Conservation (phyloP, 2,113 vertebrate genomes). For the Poeciliopsis retropinna region DNA sequence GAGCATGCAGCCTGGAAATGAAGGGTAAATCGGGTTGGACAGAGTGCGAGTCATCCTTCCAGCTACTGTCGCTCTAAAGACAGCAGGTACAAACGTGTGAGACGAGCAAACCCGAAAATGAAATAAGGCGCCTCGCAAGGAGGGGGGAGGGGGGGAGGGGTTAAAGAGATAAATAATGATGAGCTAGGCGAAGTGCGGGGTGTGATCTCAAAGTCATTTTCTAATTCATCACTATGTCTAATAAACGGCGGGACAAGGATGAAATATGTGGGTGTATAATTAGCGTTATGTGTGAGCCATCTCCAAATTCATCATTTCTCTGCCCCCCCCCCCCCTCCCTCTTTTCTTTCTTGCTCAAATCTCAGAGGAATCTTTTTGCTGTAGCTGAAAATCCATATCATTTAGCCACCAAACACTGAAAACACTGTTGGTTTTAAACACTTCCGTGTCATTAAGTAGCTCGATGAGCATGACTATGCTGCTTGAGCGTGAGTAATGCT, state of each 20-base stretch:
- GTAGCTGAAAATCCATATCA: conserved; percentile 58
- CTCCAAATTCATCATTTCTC: conserved; percentile 49
- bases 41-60: neutral
- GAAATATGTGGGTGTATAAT: conserved; percentile 61
- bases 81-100: conserved; percentile 48
- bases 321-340: neutral
- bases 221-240: conserved; percentile 59
- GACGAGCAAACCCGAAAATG: conserved; percentile 28
- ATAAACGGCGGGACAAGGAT: conserved; percentile 48
- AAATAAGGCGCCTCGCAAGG: conserved; percentile 24
- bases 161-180: conserved; percentile 52
- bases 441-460: conserved; percentile 71
- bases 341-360: neutral
- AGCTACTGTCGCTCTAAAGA: conserved; percentile 10
- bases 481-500: conserved; percentile 60
- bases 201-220: conserved; percentile 48
- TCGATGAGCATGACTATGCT: conserved; percentile 57
- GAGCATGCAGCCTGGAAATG: conserved; percentile 13
- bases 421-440: conserved; percentile 69
- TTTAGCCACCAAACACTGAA: conserved; percentile 54
- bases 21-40: neutral
- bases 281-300: conserved; percentile 40
- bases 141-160: neutral
- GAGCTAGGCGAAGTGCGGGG: conserved; percentile 27
- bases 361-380: neutral